Evolutionary conservation across 1,140 invertebrate genomes (phyloP), one percentile per base, ranked within the genome.

Genomic region (Dreissena rostriformis): DNA sequence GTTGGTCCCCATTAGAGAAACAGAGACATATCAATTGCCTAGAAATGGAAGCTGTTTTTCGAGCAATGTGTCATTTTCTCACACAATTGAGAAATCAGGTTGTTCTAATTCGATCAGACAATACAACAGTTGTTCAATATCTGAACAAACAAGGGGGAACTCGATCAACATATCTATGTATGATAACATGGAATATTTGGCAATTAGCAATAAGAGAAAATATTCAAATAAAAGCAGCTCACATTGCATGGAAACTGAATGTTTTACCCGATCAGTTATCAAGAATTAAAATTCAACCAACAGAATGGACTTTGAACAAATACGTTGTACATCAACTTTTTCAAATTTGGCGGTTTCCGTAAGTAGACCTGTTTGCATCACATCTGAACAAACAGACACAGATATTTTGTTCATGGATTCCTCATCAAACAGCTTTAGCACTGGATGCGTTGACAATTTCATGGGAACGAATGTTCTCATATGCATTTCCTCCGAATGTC

Each of bases 341-440:
- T 72, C 19, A 70, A 15, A 52, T 28, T 12, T 82, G 71, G 78
- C 73, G 70, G 14, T 26, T 19, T 17, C 84, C 79, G 0, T 61
- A 66, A 15, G 57, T 87, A 75, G 86, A 87, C 65, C 63, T 87
- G 22, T 87, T 86, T 75, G 84, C 75, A 24, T 82, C 84, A 12
- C 0, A 55, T 22, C 61, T 68, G 12, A 83, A 86, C 22, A n/a
- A 51, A 22, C 63, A 86, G 57, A 29, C 75, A 22, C 74, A 66
- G 14, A 74, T 61, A 55, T 84, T 65, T 71, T 63, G 70, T 24
- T 72, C 83, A 22, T 76, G 83, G 53, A 49, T 76, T 22, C 77
- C 83, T n/a, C 68, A 87, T 52, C 65, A 49, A 53, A 49, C 76
- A 51, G 77, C 83, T 7, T 66, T 70, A 49, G 71, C 29, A 8